These are phyloP conservation scores for Opisthograptis luteolata DNA, from an alignment of 2,888 invertebrate genomes.

Conservation along the genomic window DNA sequence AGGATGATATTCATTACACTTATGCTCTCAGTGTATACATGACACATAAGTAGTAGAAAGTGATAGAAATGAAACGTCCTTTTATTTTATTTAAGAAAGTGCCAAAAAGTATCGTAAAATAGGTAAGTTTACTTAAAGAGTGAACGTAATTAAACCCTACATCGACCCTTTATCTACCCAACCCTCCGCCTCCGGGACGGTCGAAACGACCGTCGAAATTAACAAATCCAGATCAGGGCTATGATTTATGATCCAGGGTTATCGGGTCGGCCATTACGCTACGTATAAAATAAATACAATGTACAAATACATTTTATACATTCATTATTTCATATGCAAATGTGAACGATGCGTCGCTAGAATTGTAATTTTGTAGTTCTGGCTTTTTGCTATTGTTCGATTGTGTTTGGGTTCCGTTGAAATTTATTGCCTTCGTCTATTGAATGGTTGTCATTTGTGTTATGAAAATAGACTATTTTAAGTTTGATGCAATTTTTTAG, in stretches of 20 bases:
- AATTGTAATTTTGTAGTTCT: constrained; percentile 33
- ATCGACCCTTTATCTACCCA: constrained; percentile 27
- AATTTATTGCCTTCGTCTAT: constrained; percentile 24
- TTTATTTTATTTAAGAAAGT: no score
- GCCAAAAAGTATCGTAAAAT: no score
- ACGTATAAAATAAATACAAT: constrained; percentile 30
- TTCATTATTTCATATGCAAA: constrained; percentile 37
- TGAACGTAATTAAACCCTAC: constrained; percentile 24
- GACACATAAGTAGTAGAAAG: no score
- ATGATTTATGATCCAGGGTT: constrained; percentile 73
- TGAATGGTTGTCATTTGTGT: constrained; percentile 16
- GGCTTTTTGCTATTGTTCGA: constrained; percentile 32
- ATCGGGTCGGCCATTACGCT: constrained; percentile 54
- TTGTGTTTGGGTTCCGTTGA: constrained; percentile 24
- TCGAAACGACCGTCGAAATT: constrained; percentile 50
- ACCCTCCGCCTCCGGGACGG: constrained; percentile 50
- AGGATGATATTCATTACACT: no score
- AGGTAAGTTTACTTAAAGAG: no score
- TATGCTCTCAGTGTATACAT: no score
- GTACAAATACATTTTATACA: constrained; percentile 24
- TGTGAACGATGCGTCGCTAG: constrained; percentile 34
- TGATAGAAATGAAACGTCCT: no score
- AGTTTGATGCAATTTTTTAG: constrained; percentile 10
- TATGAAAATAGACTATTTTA: constrained; percentile 11
- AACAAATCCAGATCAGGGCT: constrained; percentile 75